These are phyloP conservation scores for Sarcoramphus papa DNA, from an alignment of 2,797 vertebrate genomes.

Conservation along the genomic window DNA sequence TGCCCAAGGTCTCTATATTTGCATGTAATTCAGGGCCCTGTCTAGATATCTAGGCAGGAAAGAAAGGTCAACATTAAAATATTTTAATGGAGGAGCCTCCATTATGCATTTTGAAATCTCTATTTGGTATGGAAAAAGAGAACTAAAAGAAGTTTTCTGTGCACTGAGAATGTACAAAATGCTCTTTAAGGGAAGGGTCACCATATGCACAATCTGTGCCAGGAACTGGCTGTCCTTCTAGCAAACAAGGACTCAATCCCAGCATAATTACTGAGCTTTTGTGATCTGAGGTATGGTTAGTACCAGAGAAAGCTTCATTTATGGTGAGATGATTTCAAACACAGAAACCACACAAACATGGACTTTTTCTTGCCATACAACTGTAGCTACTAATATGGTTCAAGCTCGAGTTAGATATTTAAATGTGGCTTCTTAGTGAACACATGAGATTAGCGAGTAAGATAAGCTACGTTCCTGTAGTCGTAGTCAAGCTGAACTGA, in stretches of 20 bases:
- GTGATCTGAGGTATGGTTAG: neutral
- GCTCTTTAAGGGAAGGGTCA: neutral
- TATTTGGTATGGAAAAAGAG: neutral
- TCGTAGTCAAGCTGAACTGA: neutral
- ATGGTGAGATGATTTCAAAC: neutral
- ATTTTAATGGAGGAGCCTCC: neutral
- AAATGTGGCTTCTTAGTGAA: neutral
- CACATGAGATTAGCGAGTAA: neutral
- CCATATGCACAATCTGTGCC: neutral
- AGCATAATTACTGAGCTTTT: neutral
- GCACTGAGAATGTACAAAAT: neutral
- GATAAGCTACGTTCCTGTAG: neutral
- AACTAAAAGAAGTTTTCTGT: neutral
- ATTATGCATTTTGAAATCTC: neutral
- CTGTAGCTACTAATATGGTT: neutral
- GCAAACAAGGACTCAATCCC: neutral
- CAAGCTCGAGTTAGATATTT: neutral
- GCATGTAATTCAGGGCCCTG: neutral
- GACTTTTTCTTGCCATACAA: neutral
- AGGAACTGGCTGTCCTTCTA: neutral
- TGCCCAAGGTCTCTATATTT: accelerated
- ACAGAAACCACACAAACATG: neutral
- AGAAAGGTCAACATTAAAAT: neutral
- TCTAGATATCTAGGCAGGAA: neutral
- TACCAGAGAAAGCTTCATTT: neutral